phyloP scores from a whole-genome alignment of 2,888 invertebrate genomes.

The Amiota communis region DNA sequence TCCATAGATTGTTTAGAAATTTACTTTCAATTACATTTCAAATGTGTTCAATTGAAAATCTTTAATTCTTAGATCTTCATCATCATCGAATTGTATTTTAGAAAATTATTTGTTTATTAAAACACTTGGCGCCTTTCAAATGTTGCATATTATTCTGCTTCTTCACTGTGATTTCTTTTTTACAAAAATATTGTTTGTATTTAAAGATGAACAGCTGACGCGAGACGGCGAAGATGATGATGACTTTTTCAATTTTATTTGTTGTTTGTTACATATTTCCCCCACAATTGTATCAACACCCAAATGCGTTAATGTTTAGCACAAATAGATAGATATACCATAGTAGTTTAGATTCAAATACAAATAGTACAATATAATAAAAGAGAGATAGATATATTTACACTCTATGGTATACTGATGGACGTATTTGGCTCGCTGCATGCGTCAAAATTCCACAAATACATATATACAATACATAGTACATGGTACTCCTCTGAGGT shows the following conservation, averaged over 20 bases:
- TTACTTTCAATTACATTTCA: slow-evolving; percentile 52
- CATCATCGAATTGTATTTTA: slow-evolving; percentile 36
- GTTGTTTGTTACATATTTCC: background rate
- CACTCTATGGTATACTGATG: too few species aligned
- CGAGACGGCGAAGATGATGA: background rate
- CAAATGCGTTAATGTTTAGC: too few species aligned
- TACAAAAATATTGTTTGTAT: too few species aligned
- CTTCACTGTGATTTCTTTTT: too few species aligned
- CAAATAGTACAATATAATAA: too few species aligned
- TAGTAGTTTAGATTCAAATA: too few species aligned
- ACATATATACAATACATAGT: too few species aligned
- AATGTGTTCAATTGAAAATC: slow-evolving; percentile 49
- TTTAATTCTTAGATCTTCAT: slow-evolving; percentile 14
- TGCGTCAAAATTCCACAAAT: slow-evolving; percentile 7
- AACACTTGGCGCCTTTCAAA: slow-evolving; percentile 72
- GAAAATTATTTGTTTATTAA: slow-evolving; percentile 68
- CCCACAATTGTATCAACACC: too few species aligned
- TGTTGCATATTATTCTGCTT: slow-evolving; percentile 60
- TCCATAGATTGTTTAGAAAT: slow-evolving; percentile 51
- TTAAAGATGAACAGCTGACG: slow-evolving; percentile 13
- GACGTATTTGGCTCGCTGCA: background rate
- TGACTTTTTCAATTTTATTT: slow-evolving; percentile 1
- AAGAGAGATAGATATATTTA: too few species aligned
- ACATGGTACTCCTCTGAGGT: too few species aligned
- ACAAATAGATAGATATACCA: too few species aligned